A percentile compares a stretch with the other conserved stretches of the same genome.
phyloP scores from a whole-genome alignment of 2,113 vertebrate genomes.

The Phodopus roborovskii region DNA sequence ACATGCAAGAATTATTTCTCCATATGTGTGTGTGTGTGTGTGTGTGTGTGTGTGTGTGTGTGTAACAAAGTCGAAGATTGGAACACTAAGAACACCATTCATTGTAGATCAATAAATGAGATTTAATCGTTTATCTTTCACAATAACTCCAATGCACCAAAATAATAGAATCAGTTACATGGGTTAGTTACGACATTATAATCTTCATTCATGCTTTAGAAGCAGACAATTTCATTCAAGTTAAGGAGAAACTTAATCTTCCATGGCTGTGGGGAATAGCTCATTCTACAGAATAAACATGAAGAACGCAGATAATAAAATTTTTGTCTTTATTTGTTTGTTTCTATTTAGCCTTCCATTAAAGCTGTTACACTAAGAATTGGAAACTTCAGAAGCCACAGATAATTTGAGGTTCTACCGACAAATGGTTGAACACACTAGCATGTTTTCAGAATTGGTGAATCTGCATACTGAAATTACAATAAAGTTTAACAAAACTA shows the following conservation, averaged over 20 bases:
- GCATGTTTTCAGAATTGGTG: neutral
- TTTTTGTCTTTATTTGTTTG: neutral
- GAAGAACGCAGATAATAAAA: neutral
- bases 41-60: no score
- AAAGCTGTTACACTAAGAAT: neutral
- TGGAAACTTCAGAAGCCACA: neutral
- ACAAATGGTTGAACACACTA: neutral
- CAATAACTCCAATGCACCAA: neutral
- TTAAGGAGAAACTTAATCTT: neutral
- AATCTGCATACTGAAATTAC: neutral
- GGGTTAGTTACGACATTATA: neutral
- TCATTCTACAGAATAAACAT: neutral
- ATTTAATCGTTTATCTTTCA: neutral
- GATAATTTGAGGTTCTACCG: neutral
- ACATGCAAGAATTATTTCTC: neutral
- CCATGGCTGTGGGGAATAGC: neutral
- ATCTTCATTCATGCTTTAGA: neutral
- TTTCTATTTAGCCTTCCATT: neutral
- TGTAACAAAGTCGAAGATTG: neutral
- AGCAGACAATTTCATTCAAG: neutral
- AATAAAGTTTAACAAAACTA: conserved; percentile 14
- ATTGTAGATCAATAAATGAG: neutral
- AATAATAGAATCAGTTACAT: neutral
- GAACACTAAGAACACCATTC: neutral
- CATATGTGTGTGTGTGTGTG: no score